Evolutionary conservation across 2,113 vertebrate species (phyloP).

Genomic region (Ctenomys sociabilis): DNA sequence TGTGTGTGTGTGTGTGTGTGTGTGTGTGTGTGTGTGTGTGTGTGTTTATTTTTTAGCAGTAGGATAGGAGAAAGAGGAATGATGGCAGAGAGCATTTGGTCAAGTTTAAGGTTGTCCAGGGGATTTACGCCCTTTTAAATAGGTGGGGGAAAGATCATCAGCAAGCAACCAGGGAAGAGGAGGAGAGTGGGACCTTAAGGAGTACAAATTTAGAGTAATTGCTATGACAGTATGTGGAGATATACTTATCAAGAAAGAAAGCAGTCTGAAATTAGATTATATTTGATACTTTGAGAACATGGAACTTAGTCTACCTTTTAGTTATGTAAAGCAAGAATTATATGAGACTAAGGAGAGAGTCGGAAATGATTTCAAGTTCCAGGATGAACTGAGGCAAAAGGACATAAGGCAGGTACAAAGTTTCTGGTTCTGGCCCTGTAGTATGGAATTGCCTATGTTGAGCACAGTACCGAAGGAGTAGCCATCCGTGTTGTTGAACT

Average conservation of each 20-base stretch:
- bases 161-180: neutral
- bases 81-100: neutral
- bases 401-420: neutral
- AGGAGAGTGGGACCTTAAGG: neutral
- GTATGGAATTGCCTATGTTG: neutral
- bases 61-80: slow-evolving; percentile 13
- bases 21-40: neutral
- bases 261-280: neutral
- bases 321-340: neutral
- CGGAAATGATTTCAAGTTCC: neutral
- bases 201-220: neutral
- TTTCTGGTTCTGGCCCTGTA: neutral
- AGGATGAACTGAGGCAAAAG: neutral
- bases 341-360: neutral
- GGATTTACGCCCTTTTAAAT: neutral
- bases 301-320: neutral
- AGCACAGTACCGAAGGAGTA: neutral
- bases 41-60: neutral
- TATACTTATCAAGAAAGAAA: slow-evolving; percentile 9
- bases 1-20: neutral
- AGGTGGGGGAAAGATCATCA: neutral
- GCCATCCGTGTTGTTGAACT: neutral
- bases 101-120: neutral
- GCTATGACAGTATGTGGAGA: neutral
- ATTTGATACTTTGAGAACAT: neutral